These are phyloP conservation scores for Heliconius hewitsoni DNA, from an alignment of 1,140 invertebrate species.

Conservation along the genomic window DNA sequence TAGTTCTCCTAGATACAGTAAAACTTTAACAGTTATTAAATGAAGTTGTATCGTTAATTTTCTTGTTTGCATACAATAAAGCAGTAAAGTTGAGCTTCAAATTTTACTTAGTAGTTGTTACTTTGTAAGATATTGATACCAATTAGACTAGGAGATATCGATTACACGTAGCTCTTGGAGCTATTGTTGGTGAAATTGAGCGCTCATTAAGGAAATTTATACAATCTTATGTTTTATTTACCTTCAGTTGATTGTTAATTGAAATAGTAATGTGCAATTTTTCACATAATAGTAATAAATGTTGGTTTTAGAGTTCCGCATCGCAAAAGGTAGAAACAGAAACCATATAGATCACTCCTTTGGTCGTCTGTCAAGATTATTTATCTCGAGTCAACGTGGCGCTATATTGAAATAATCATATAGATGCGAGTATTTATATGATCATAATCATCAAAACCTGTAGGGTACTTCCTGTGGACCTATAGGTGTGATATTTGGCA, in stretches of 20 bases:
- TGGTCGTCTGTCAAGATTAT: no score
- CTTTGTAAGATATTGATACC: neutral
- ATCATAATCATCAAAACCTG: no score
- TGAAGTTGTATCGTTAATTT: conserved; percentile 45
- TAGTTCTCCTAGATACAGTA: conserved; percentile 34
- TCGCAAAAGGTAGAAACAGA: no score
- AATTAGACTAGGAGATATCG: conserved; percentile 1
- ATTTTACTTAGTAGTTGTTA: neutral
- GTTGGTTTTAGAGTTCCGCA: no score
- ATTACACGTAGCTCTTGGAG: neutral
- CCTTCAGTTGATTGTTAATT: neutral
- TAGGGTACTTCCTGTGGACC: no score
- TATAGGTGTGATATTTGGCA: no score
- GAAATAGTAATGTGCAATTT: neutral
- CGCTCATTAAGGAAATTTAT: neutral
- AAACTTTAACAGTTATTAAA: conserved; percentile 44
- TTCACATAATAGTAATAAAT: neutral
- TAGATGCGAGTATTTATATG: no score
- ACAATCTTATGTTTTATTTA: neutral
- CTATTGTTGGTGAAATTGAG: neutral
- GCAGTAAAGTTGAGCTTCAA: neutral
- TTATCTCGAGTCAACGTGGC: no score
- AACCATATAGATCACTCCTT: no score
- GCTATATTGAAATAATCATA: no score
- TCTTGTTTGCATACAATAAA: conserved; percentile 51